A percentile compares a stretch with the other conserved stretches of the same genome.
Conservation (phyloP, 2,797 vertebrate species). For the Myotis pilosus region DNA sequence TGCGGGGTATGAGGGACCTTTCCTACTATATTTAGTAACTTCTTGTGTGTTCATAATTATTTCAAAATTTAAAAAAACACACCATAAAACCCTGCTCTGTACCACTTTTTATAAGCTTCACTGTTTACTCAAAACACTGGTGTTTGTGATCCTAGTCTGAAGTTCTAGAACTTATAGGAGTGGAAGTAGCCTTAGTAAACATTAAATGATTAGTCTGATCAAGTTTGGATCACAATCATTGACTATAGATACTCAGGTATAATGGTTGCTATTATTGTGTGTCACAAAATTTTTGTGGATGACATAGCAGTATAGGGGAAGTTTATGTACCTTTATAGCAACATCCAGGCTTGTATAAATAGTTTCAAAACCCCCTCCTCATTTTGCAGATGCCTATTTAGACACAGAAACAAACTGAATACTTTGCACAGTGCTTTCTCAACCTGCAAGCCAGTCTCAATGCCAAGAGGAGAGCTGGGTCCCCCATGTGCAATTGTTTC, state of each 20-base stretch:
- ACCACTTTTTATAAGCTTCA: neutral
- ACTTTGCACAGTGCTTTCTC: neutral
- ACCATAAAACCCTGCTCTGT: neutral
- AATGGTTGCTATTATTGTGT: neutral
- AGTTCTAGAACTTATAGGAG: neutral
- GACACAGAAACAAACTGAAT: slow-evolving; percentile 24
- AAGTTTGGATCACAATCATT: neutral
- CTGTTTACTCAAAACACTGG: neutral
- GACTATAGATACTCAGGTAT: neutral
- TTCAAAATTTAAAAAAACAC: neutral
- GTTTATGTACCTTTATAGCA: neutral
- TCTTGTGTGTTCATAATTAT: slow-evolving; percentile 20
- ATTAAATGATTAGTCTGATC: neutral
- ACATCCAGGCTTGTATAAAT: neutral
- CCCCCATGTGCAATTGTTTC: neutral
- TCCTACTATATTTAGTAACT: slow-evolving; percentile 36
- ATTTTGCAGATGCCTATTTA: slow-evolving; percentile 1
- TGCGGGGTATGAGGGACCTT: neutral
- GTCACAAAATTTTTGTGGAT: neutral
- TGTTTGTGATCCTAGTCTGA: neutral
- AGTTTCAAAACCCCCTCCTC: neutral
- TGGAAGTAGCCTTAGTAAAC: neutral
- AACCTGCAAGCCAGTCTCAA: neutral
- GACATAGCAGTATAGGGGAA: neutral
- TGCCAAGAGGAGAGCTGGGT: neutral